phyloP scores from a whole-genome alignment of 2,113 vertebrate species.

The Poicephalus meyeri region DNA sequence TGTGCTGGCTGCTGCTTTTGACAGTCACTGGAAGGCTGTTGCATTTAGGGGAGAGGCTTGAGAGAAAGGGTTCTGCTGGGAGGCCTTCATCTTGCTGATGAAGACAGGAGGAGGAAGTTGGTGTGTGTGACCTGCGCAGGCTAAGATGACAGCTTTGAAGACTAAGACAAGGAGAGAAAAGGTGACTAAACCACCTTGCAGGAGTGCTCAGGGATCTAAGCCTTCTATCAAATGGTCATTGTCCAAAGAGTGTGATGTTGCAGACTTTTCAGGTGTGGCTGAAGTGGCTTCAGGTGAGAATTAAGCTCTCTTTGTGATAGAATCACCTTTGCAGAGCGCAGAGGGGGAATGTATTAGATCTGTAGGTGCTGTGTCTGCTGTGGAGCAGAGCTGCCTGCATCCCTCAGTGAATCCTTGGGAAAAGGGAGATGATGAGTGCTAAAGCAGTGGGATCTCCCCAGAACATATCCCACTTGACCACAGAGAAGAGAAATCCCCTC shows the following conservation, averaged over 20 bases:
- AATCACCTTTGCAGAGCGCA: not conserved
- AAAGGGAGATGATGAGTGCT: not conserved
- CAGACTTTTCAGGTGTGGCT: not conserved
- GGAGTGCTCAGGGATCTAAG: not conserved
- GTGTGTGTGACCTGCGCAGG: not conserved
- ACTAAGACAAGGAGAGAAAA: not conserved
- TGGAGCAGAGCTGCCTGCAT: not conserved
- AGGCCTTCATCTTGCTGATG: not conserved
- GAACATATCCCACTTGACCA: not conserved
- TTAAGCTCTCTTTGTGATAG: not conserved
- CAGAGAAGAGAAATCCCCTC: not conserved
- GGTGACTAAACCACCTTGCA: not conserved
- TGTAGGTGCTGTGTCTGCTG: not conserved
- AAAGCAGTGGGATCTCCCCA: not conserved
- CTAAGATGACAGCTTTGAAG: not conserved
- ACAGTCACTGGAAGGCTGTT: not conserved
- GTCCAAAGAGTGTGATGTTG: not conserved
- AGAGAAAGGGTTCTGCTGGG: not conserved
- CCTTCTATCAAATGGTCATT: not conserved
- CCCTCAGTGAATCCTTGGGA: too few relatives aligned
- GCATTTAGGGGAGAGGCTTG: not conserved
- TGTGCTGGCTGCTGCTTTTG: not conserved
- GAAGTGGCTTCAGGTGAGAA: not conserved
- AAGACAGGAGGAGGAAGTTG: not conserved
- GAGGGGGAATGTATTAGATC: fast-evolving